Percentiles rank a stretch among this genome's conserved stretches.
phyloP scores from a whole-genome alignment of 2,113 vertebrate species.

The Prunella himalayana region DNA sequence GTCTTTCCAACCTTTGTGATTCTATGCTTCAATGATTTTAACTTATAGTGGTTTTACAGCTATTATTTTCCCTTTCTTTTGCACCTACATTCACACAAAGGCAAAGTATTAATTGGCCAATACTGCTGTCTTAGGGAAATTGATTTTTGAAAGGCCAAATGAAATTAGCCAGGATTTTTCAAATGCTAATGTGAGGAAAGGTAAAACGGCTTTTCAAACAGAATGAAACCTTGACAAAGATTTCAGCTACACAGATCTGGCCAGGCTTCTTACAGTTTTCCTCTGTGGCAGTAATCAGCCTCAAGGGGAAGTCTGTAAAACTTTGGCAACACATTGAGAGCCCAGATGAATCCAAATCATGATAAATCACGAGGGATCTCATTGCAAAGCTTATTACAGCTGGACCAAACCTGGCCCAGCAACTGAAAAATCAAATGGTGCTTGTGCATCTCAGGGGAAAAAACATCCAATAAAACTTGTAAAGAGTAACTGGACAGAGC shows the following conservation, averaged over 20 bases:
- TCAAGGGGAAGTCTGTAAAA: neutral
- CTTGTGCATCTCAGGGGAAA: neutral
- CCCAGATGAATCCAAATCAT: neutral
- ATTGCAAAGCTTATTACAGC: neutral
- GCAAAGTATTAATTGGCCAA: neutral
- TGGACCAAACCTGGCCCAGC: neutral
- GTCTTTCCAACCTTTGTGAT: neutral
- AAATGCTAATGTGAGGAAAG: neutral
- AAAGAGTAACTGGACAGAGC: neutral
- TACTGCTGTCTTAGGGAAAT: neutral
- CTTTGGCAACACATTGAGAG: neutral
- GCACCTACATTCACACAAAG: neutral
- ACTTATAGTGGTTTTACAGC: neutral
- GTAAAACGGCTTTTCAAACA: neutral
- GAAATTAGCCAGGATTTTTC: neutral
- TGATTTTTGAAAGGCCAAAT: neutral
- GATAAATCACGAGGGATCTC: neutral
- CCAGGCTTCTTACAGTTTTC: neutral
- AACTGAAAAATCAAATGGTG: constrained; percentile 19
- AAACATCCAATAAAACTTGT: neutral
- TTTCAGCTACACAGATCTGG: neutral
- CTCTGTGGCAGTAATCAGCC: neutral
- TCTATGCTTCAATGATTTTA: neutral
- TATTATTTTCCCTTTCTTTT: neutral
- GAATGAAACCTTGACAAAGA: neutral